Conservation (phyloP, 2,113 vertebrate genomes). For the Carlito syrichta region DNA sequence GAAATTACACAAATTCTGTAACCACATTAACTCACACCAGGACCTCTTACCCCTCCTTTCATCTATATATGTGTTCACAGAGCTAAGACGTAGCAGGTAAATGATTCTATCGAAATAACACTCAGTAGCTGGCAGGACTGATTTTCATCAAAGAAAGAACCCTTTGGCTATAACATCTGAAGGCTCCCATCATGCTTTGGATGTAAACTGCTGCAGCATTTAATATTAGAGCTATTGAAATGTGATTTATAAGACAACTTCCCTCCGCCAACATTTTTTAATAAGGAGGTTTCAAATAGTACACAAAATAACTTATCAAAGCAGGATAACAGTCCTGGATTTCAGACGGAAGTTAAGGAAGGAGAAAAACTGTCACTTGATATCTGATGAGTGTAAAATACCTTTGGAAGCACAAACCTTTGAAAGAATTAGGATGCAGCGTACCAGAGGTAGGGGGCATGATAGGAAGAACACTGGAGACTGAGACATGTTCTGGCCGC, state of each 20-base stretch:
- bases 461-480: neutral
- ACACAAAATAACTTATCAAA: neutral
- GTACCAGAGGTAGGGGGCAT: neutral
- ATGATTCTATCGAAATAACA: neutral
- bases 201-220: neutral
- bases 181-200: neutral
- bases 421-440: neutral
- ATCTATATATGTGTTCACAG: neutral
- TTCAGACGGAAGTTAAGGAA: neutral
- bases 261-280: neutral
- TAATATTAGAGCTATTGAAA: neutral
- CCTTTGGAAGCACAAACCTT: slow-evolving; percentile 1
- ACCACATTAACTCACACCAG: neutral
- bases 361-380: neutral
- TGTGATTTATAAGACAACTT: neutral
- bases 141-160: neutral
- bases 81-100: neutral
- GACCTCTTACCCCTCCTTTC: neutral
- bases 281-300: neutral
- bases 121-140: neutral
- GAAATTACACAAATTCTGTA: neutral
- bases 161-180: neutral
- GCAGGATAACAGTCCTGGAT: neutral
- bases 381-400: neutral
- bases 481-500: neutral